Evolutionary conservation across 2,113 vertebrate genomes (phyloP), one percentile per base, ranked within the genome.

Genomic region (Aspidoscelis tigris): DNA sequence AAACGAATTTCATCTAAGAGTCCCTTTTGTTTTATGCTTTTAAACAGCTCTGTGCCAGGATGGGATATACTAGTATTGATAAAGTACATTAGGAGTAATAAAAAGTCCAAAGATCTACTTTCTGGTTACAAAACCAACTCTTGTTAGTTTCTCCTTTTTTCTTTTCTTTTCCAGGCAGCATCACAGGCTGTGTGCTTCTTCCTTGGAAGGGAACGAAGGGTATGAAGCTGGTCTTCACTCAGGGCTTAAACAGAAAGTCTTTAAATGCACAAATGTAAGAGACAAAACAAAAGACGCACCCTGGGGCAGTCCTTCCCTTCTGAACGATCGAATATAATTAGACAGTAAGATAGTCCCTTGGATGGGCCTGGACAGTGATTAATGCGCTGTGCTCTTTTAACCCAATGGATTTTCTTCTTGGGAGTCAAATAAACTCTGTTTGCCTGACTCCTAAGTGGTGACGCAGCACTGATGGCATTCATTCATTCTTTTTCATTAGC

Each of bases 261-360:
- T 92, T 84, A 87, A 89, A 81, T 93, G 83, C 20, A 9, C 73
- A 76, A 90, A 83, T 72, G 86, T 75, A 78, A 39, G 83, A 93
- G 88, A 78, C 76, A 85, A 88, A 92, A 87, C 92, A 88, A 93
- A 92, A 94, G 89, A 88, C 71, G 88, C 71, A 90, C 84, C 88
- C 91, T 72, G 65, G 70, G 90, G 92, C 86, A 33, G 55, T 65
- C 47, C 1, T 89, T 88, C 91, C 87, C 82, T 92, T 92, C 88
- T 76, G 89, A 93, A 94, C 93, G 88, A 91, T 91, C 90, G 93
- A 93, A 95, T 93, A 92, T 89, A 92, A 93, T 92, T 89, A 84
- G 87, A 93, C 88, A 87, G 89, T 91, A 92, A 90, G 87, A 92
- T 90, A 92, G 87, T 92, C 93, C 79, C 78, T 90, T 88, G 82